phyloP scores from a whole-genome alignment of 2,113 vertebrate species.

The Cairina moschata region DNA sequence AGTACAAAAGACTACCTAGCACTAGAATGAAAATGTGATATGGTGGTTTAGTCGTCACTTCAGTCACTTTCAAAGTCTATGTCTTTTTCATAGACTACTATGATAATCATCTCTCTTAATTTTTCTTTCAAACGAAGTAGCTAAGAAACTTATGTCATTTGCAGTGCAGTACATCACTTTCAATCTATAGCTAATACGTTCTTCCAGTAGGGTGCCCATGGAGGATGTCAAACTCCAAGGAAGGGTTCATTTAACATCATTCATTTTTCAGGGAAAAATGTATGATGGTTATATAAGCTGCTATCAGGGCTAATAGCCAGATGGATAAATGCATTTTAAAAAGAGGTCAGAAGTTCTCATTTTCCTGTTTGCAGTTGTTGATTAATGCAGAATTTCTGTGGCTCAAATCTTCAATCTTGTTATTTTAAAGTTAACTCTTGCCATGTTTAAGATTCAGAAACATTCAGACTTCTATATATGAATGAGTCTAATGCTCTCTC shows the following conservation, averaged over 20 bases:
- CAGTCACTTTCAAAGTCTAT: not conserved
- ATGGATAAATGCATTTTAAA: constrained; percentile 51
- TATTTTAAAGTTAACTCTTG: constrained; percentile 25
- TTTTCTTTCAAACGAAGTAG: constrained; percentile 26
- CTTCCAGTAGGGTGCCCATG: constrained; percentile 35
- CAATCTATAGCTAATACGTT: constrained; percentile 5
- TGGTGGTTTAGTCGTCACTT: not conserved
- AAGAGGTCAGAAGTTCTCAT: constrained; percentile 46
- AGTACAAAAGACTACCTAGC: not conserved
- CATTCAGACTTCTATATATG: not conserved
- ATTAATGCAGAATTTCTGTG: constrained; percentile 2
- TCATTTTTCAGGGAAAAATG: constrained; percentile 50
- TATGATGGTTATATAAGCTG: constrained; percentile 46
- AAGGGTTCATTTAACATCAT: constrained; percentile 64
- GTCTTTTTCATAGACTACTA: constrained; percentile 13
- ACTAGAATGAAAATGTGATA: not conserved
- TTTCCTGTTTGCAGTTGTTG: constrained; percentile 29
- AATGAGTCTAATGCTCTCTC: not conserved
- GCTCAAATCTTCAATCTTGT: constrained; percentile 30
- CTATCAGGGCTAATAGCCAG: constrained; percentile 54
- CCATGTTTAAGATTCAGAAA: not conserved
- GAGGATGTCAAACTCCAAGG: constrained; percentile 41
- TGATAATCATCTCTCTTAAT: constrained; percentile 45
- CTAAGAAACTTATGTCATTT: constrained; percentile 24
- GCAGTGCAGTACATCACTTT: constrained; percentile 30